A percentile compares a stretch with the other conserved stretches of the same genome.
Conservation (phyloP, 1,140 invertebrate species). For the Rhopalosiphum padi region DNA sequence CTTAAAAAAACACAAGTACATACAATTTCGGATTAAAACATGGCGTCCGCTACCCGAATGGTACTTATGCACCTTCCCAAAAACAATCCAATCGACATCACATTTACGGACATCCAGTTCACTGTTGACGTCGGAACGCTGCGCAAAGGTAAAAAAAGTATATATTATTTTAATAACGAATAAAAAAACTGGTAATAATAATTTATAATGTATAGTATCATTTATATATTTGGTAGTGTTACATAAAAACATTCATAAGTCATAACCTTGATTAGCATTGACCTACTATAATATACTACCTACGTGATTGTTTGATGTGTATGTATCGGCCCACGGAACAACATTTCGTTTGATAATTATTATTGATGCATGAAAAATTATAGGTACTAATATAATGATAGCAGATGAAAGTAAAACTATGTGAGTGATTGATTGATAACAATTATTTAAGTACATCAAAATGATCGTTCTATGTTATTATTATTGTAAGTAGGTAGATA, state of each 20-base stretch:
- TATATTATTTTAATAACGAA: background rate
- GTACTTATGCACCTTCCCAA: slow-evolving; percentile 58
- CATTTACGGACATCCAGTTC: slow-evolving; percentile 57
- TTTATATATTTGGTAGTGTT: background rate
- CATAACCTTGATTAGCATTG: slow-evolving; percentile 32
- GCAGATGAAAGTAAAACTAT: slow-evolving; percentile 8
- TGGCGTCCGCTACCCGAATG: slow-evolving; percentile 36
- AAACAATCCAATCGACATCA: slow-evolving; percentile 59
- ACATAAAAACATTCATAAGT: background rate
- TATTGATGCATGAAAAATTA: background rate
- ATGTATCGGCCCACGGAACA: background rate
- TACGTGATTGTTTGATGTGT: background rate
- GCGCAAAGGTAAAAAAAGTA: slow-evolving; percentile 43
- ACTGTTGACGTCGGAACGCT: slow-evolving; percentile 55
- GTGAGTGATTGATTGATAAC: background rate
- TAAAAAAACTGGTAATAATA: background rate
- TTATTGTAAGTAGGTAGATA: background rate
- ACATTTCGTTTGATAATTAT: background rate
- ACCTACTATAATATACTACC: background rate
- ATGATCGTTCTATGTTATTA: background rate
- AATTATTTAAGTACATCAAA: background rate
- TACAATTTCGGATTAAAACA: background rate
- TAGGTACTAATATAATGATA: background rate
- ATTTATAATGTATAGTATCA: background rate
- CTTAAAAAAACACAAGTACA: background rate